A percentile compares a stretch with the other conserved stretches of the same genome.
Evolutionary conservation across 2,113 vertebrate species (phyloP).

Genomic region (Brachirus orientalis): DNA sequence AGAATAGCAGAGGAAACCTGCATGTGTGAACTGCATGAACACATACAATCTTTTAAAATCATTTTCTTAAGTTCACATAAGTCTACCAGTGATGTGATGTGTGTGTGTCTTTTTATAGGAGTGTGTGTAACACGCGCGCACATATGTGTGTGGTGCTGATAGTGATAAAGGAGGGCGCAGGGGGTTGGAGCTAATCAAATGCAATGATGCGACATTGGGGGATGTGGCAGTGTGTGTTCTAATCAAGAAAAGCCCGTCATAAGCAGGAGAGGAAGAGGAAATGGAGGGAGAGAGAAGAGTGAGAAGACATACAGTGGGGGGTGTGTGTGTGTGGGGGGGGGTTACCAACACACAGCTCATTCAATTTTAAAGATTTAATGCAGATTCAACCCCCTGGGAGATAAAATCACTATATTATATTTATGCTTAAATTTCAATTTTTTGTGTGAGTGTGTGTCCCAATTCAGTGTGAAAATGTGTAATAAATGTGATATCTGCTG

Average conservation of each 20-base stretch:
- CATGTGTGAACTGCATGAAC: too few relatives aligned
- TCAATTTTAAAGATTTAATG: too few relatives aligned
- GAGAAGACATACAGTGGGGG: conserved; percentile 7
- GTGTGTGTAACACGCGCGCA: not conserved
- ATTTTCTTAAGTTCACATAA: conserved; percentile 46
- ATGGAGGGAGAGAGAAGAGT: too few relatives aligned
- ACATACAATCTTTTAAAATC: too few relatives aligned
- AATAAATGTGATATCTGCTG: not conserved
- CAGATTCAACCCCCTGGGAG: too few relatives aligned
- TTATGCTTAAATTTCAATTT: too few relatives aligned
- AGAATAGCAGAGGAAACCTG: too few relatives aligned
- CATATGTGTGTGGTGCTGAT: conserved; percentile 36
- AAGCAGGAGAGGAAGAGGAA: conserved; percentile 26
- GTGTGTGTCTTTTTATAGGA: not conserved
- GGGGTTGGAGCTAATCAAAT: conserved; percentile 72
- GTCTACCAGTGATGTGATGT: conserved; percentile 39
- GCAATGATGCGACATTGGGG: conserved; percentile 67
- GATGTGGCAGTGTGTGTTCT: conserved; percentile 52
- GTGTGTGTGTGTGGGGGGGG: too few relatives aligned
- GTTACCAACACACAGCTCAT: too few relatives aligned
- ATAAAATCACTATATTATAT: too few relatives aligned
- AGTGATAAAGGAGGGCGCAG: conserved; percentile 57
- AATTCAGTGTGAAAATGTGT: too few relatives aligned
- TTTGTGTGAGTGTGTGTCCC: too few relatives aligned
- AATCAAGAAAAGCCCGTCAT: conserved; percentile 51